Percentiles rank a stretch among this genome's conserved stretches.
These are phyloP conservation scores for Clarias gariepinus DNA, from an alignment of 2,113 vertebrate genomes.

Conservation along the genomic window DNA sequence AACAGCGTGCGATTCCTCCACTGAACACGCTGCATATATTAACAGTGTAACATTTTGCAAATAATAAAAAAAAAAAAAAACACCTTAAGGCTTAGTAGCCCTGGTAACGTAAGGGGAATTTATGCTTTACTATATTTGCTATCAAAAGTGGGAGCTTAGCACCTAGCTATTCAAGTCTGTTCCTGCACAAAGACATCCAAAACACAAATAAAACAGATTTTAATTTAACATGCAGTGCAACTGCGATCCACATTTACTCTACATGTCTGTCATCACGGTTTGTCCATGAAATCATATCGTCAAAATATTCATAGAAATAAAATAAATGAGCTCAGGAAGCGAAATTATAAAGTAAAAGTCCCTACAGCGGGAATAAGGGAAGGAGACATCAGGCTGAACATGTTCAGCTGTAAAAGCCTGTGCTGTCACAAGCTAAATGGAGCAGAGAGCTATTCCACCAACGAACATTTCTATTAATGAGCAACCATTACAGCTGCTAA, in stretches of 20 bases:
- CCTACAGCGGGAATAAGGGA: background rate
- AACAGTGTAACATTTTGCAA: background rate
- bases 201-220: background rate
- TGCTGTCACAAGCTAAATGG: slow-evolving; percentile 48
- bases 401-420: slow-evolving; percentile 23
- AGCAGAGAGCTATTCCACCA: slow-evolving; percentile 41
- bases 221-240: background rate
- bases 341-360: background rate
- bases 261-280: background rate
- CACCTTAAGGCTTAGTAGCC: background rate
- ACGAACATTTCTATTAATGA: slow-evolving; percentile 51
- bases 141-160: background rate
- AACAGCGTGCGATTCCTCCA: background rate
- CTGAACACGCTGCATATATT: slow-evolving; percentile 5
- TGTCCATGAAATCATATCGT: background rate
- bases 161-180: background rate
- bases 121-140: background rate
- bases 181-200: background rate
- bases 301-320: background rate
- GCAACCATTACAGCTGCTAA: slow-evolving; percentile 47
- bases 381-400: slow-evolving; percentile 2
- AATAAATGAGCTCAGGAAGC: background rate
- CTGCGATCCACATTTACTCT: background rate
- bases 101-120: background rate
- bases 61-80: background rate